These are phyloP conservation scores for Conchocele bisecta DNA, from an alignment of 2,888 invertebrate species.

Conservation along the genomic window DNA sequence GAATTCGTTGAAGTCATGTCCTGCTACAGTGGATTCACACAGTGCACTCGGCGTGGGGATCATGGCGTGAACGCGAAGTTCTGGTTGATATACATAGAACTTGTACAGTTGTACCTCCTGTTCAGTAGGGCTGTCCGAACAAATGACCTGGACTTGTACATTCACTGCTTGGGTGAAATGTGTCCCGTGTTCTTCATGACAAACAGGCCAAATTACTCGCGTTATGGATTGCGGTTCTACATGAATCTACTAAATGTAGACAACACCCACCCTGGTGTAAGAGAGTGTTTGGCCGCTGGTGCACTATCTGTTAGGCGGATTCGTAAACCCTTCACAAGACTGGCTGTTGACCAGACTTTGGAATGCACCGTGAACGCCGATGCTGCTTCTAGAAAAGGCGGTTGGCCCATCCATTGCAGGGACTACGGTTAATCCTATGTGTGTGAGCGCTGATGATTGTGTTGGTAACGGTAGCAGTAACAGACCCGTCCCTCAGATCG, in stretches of 20 bases:
- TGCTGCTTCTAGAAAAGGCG: too few relatives aligned
- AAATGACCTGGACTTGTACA: slow-evolving; percentile 49
- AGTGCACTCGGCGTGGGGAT: slow-evolving; percentile 28
- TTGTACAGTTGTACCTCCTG: slow-evolving; percentile 29
- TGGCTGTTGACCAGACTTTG: slow-evolving; percentile 2
- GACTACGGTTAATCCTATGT: too few relatives aligned
- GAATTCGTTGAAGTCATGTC: too few relatives aligned
- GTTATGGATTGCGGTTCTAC: slow-evolving; percentile 53
- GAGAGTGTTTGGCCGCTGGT: slow-evolving; percentile 1
- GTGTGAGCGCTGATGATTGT: too few relatives aligned
- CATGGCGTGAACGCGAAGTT: slow-evolving; percentile 51
- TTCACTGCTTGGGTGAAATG: slow-evolving; percentile 11
- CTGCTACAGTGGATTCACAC: not conserved
- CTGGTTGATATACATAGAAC: slow-evolving; percentile 50
- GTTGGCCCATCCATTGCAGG: too few relatives aligned
- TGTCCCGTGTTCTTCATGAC: slow-evolving; percentile 36
- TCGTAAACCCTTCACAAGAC: slow-evolving; percentile 10
- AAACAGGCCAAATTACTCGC: slow-evolving; percentile 53
- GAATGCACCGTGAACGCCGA: too few relatives aligned
- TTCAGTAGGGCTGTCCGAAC: slow-evolving; percentile 27
- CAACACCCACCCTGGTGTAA: slow-evolving; percentile 1
- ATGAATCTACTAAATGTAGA: slow-evolving; percentile 54
- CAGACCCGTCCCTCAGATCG: too few relatives aligned
- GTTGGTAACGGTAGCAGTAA: too few relatives aligned
- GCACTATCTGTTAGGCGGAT: slow-evolving; percentile 6